phyloP scores from a whole-genome alignment of 2,113 vertebrate species.

The Thomomys bottae region DNA sequence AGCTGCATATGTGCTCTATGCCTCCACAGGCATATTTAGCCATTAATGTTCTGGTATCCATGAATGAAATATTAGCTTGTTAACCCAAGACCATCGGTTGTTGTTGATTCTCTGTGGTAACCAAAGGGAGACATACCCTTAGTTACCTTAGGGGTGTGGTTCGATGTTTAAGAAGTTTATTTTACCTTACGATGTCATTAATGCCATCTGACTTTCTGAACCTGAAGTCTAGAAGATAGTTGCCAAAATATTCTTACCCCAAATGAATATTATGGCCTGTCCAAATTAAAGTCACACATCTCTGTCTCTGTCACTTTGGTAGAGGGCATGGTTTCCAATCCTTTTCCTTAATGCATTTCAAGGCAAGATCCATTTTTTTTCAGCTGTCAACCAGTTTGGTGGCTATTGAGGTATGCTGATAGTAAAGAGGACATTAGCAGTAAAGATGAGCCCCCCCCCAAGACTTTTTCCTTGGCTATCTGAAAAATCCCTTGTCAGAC shows the following conservation, averaged over 20 bases:
- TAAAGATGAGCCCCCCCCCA: constrained; percentile 38
- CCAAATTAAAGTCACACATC: constrained; percentile 68
- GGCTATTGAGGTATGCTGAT: constrained; percentile 14
- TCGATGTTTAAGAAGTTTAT: constrained; percentile 69
- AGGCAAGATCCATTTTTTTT: constrained; percentile 68
- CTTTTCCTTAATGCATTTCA: constrained; percentile 42
- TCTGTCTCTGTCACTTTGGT: neutral
- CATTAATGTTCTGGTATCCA: constrained; percentile 87
- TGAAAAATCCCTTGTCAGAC: constrained; percentile 17
- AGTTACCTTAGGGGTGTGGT: constrained; percentile 75
- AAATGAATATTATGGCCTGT: constrained; percentile 57
- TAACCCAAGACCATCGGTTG: constrained; percentile 86
- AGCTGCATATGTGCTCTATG: constrained; percentile 87
- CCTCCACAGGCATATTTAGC: constrained; percentile 86
- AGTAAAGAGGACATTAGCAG: constrained; percentile 15
- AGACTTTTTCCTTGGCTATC: constrained; percentile 5
- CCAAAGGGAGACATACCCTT: constrained; percentile 76
- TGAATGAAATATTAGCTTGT: constrained; percentile 90
- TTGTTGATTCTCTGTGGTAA: constrained; percentile 82
- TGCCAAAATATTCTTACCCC: neutral
- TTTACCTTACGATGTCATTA: constrained; percentile 66
- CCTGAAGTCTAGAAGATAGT: neutral
- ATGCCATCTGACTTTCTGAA: neutral
- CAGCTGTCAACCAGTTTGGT: neutral
- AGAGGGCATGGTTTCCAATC: constrained; percentile 46